Evolutionary conservation across 2,888 invertebrate species (phyloP).

Genomic region (Ischnura elegans): DNA sequence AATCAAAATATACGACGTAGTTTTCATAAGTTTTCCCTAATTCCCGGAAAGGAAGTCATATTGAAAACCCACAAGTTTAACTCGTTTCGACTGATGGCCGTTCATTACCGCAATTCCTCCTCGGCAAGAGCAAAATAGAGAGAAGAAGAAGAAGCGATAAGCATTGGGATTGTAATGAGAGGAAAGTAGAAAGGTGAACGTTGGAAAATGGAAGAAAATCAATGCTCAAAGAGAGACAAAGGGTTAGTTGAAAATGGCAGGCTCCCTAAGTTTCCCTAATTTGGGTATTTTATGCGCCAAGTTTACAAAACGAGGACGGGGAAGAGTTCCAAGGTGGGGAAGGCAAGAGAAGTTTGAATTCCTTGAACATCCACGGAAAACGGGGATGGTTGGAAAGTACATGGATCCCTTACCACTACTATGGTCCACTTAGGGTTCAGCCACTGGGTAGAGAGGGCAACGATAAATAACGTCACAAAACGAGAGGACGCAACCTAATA

Average conservation of each 20-base stretch:
- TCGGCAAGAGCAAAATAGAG: neutral
- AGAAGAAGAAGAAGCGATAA: neutral
- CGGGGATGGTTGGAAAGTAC: neutral
- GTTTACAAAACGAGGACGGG: slow-evolving; percentile 50
- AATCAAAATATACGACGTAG: too few species aligned
- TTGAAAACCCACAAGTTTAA: too few species aligned
- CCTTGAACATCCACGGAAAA: neutral
- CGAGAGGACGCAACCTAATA: too few species aligned
- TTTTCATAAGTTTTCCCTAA: too few species aligned
- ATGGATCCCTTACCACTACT: neutral
- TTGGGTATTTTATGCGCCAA: slow-evolving; percentile 63
- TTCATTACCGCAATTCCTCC: neutral
- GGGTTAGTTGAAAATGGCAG: slow-evolving; percentile 39
- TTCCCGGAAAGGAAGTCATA: too few species aligned
- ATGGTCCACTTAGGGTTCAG: neutral
- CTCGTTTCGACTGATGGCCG: neutral
- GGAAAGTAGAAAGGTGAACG: neutral
- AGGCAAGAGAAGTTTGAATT: neutral
- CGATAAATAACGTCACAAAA: slow-evolving; percentile 3
- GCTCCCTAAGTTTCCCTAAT: slow-evolving; percentile 52
- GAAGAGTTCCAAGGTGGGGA: neutral
- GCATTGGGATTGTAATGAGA: neutral
- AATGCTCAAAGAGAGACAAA: neutral
- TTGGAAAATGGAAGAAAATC: neutral
- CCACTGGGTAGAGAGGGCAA: neutral